A percentile compares a stretch with the other conserved stretches of the same genome.
These are phyloP conservation scores for Delia radicum DNA, from an alignment of 1,140 invertebrate species.

Conservation along the genomic window DNA sequence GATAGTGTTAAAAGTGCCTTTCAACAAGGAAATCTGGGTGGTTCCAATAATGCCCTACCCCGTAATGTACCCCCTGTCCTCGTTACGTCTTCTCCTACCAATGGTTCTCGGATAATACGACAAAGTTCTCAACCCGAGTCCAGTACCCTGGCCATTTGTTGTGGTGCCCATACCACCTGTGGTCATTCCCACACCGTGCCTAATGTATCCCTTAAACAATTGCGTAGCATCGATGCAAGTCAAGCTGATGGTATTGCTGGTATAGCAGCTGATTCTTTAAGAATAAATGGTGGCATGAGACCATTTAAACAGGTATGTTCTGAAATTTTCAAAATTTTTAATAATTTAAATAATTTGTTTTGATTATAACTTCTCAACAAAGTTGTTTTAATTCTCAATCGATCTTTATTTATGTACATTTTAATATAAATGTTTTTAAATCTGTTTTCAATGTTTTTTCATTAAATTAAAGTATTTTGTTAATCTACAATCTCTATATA, in stretches of 20 bases:
- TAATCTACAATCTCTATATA: no score
- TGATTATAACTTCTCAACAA: no score
- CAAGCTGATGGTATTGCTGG: conserved; percentile 87
- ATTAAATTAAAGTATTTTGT: no score
- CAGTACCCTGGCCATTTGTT: conserved; percentile 62
- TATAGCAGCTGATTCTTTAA: conserved; percentile 93
- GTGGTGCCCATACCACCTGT: conserved; percentile 60
- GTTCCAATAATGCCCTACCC: conserved; percentile 28
- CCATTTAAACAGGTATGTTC: conserved; percentile 90
- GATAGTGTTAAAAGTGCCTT: conserved; percentile 69
- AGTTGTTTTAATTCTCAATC: no score
- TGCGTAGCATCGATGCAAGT: conserved; percentile 63
- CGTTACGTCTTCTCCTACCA: conserved; percentile 67
- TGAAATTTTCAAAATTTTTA: not conserved
- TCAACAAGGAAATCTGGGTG: conserved; percentile 56
- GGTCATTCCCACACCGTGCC: conserved; percentile 64
- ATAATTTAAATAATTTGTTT: no score
- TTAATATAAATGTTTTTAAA: no score
- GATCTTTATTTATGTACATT: no score
- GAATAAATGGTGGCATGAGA: conserved; percentile 94
- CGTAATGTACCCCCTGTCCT: conserved; percentile 65
- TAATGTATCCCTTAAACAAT: conserved; percentile 78
- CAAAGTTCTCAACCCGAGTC: conserved; percentile 90
- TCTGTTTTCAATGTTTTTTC: no score
- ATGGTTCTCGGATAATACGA: conserved; percentile 73